phyloP scores from a whole-genome alignment of 2,888 invertebrate genomes.

The Eupithecia pulchellata region DNA sequence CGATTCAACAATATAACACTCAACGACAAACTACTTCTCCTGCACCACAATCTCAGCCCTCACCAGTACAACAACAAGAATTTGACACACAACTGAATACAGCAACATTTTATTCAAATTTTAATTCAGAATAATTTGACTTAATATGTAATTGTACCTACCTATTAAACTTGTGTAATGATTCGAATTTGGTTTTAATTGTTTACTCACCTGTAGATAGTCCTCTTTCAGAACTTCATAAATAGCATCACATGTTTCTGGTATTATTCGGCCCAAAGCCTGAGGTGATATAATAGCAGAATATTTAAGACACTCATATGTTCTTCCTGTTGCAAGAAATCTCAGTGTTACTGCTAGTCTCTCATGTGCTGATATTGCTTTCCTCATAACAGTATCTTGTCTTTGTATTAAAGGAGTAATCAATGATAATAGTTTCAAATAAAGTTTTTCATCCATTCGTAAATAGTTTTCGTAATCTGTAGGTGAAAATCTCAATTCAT shows the following conservation, averaged over 20 bases:
- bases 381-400: slow-evolving; percentile 34
- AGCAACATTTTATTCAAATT: slow-evolving; percentile 32
- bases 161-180: slow-evolving; percentile 17
- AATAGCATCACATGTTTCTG: slow-evolving; percentile 39
- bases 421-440: slow-evolving; percentile 35
- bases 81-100: slow-evolving; percentile 29
- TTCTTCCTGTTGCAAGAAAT: slow-evolving; percentile 35
- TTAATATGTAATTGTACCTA: slow-evolving; percentile 19
- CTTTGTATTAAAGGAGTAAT: slow-evolving; percentile 27
- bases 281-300: slow-evolving; percentile 29
- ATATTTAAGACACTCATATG: slow-evolving; percentile 29
- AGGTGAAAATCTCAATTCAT: slow-evolving; percentile 40
- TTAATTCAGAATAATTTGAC: slow-evolving; percentile 29
- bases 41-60: slow-evolving; percentile 21
- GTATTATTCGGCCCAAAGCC: slow-evolving; percentile 32
- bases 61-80: slow-evolving; percentile 30
- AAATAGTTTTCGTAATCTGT: slow-evolving; percentile 46
- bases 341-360: slow-evolving; percentile 32
- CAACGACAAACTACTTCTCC: slow-evolving; percentile 24
- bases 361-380: slow-evolving; percentile 32
- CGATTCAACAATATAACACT: slow-evolving; percentile 22
- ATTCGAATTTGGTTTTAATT: slow-evolving; percentile 26
- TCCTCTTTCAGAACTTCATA: slow-evolving; percentile 30
- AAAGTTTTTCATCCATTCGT: slow-evolving; percentile 44
- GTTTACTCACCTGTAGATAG: slow-evolving; percentile 27